A percentile compares a stretch with the other conserved stretches of the same genome.
phyloP scores from a whole-genome alignment of 2,113 vertebrate genomes.

The Tricholaema leucomelas region DNA sequence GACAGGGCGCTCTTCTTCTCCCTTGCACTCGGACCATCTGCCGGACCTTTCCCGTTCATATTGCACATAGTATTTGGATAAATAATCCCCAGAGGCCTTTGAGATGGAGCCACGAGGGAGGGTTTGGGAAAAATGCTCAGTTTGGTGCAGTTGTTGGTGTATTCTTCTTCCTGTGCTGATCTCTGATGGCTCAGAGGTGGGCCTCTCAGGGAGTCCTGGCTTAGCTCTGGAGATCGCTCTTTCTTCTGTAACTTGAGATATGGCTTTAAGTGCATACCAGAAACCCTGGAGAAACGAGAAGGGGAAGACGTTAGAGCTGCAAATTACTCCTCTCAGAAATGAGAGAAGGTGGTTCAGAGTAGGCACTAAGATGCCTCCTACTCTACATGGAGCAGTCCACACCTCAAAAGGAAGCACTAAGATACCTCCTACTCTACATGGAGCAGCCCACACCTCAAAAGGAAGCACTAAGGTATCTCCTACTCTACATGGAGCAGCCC shows the following conservation, averaged over 20 bases:
- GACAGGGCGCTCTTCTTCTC: slow-evolving; percentile 65
- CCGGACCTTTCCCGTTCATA: slow-evolving; percentile 68
- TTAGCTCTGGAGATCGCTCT: slow-evolving; percentile 69
- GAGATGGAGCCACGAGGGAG: slow-evolving; percentile 62
- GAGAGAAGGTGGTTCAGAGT: not conserved
- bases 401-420: not conserved
- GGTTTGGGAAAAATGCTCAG: slow-evolving; percentile 63
- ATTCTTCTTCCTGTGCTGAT: slow-evolving; percentile 67
- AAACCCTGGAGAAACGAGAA: slow-evolving; percentile 73
- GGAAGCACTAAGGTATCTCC: not conserved
- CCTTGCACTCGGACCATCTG: slow-evolving; percentile 49
- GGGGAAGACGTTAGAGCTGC: not conserved
- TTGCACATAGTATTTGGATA: slow-evolving; percentile 82
- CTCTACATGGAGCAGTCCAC: not conserved
- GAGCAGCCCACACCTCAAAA: not conserved
- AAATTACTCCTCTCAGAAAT: not conserved
- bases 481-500: not conserved
- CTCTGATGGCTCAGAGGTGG: slow-evolving; percentile 70
- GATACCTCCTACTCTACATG: not conserved
- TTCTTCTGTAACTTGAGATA: slow-evolving; percentile 85
- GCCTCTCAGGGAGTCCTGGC: slow-evolving; percentile 67
- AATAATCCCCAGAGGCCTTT: slow-evolving; percentile 78
- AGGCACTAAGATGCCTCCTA: not conserved
- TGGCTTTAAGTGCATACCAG: slow-evolving; percentile 90
- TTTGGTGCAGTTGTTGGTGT: slow-evolving; percentile 53